Conservation (phyloP, 2,113 vertebrate genomes). For the Chlorodrepanis virens region DNA sequence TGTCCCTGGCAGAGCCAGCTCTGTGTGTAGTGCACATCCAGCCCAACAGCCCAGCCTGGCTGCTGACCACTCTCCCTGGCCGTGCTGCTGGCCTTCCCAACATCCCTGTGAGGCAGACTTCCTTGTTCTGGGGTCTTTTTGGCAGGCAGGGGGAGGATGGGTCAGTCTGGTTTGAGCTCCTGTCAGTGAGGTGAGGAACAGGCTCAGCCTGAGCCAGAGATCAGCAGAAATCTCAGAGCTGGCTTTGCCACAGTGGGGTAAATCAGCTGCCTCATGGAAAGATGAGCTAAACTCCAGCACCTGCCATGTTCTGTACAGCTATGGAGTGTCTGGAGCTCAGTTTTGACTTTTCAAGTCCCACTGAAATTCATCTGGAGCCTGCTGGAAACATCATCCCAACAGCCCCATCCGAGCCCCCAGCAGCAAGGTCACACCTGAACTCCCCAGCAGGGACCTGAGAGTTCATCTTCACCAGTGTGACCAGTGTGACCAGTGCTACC, state of each 20-base stretch:
- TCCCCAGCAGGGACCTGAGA: accelerated
- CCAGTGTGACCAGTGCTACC: no score
- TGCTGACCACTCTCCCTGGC: not conserved
- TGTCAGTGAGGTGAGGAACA: not conserved
- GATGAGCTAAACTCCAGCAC: not conserved
- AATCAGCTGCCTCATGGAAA: not conserved
- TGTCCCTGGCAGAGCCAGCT: no score
- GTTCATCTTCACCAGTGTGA: not conserved
- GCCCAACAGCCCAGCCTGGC: not conserved
- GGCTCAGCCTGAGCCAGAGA: not conserved
- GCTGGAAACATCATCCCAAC: not conserved
- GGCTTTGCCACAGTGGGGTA: not conserved
- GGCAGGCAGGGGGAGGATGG: not conserved
- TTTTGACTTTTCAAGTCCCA: not conserved
- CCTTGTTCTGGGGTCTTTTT: not conserved
- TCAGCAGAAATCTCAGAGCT: not conserved
- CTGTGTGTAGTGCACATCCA: not conserved
- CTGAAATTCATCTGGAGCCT: not conserved
- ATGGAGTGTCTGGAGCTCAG: not conserved
- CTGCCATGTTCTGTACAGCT: not conserved
- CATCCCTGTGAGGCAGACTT: not conserved
- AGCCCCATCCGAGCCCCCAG: accelerated
- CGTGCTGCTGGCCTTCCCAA: not conserved
- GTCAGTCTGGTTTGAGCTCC: not conserved
- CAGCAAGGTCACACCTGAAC: not conserved